Percentiles rank a stretch among this genome's conserved stretches.
phyloP scores from a whole-genome alignment of 2,797 vertebrate genomes.

The Chloroceryle inda region DNA sequence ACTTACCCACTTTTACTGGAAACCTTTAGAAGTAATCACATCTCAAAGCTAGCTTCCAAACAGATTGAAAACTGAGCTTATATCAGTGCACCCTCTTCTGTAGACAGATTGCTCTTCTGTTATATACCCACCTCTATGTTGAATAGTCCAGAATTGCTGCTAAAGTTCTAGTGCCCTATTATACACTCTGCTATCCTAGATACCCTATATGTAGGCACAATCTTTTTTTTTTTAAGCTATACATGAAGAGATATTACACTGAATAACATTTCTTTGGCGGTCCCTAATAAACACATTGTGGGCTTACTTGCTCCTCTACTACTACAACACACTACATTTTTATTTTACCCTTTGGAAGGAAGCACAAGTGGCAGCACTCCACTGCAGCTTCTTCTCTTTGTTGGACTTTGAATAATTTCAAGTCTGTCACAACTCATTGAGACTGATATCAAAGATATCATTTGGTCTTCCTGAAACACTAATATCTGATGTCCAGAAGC shows the following conservation, averaged over 20 bases:
- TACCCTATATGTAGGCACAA: not conserved
- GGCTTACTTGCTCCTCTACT: not conserved
- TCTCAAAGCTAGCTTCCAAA: conserved; percentile 32
- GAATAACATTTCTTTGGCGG: not conserved
- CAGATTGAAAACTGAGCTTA: conserved; percentile 12
- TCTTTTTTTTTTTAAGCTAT: not conserved
- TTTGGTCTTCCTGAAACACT: not conserved
- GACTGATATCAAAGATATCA: not conserved
- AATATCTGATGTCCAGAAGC: not conserved
- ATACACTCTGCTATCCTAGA: not conserved
- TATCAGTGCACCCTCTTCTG: not conserved
- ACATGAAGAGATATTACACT: not conserved
- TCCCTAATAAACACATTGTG: not conserved
- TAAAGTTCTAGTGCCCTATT: not conserved
- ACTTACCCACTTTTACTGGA: conserved; percentile 24
- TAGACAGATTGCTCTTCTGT: not conserved
- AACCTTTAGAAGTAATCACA: conserved; percentile 38
- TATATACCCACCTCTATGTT: not conserved
- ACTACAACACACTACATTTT: not conserved
- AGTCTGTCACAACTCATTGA: not conserved
- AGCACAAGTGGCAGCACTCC: not conserved
- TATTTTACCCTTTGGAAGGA: not conserved
- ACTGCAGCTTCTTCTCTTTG: not conserved
- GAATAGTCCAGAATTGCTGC: not conserved
- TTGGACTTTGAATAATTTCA: not conserved